Base-by-base conservation (phyloP, 2,797 vertebrate genomes). In the Linurgus olivaceus region DNA sequence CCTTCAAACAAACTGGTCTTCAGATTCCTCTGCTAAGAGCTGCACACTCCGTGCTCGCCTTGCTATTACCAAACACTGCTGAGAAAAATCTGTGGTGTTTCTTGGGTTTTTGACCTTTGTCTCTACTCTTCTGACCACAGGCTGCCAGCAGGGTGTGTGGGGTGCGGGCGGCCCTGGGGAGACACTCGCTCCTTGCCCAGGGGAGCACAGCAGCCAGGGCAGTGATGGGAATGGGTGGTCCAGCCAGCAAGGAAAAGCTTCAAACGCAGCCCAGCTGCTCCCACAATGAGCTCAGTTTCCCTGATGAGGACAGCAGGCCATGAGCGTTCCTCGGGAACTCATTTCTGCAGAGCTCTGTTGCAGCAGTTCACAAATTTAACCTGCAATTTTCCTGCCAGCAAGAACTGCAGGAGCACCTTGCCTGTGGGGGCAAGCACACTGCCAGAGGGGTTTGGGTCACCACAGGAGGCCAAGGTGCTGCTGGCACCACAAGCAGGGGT, bases 201-300 rank as follows among this genome's bases (percentile, higher is more conserved):
- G 86, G 70, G 80, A 94, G 25, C 25, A 3, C 35, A 91, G 68
- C 52, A 86, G 11, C 14, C 73, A 84, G 84, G 68, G 88, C 23
- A 17, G 73, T 40, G 89, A 86, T 83, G 83, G 86, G 90, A 93
- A 92, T 72, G 86, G 92, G 92, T 81, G 94, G 90, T 94, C 88
- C 94, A 57, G 87, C n/a, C 88, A 88, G 42, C 47, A 42, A 84
- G 70, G 58, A 78, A 81, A 80, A 90, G 57, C 75, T 91, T 86
- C 82, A 90, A 86, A 88, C 0, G 1, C 70, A 89, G 86, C 76
- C 93, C 88, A 95, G 92, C 90, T 94, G 93, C 80, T 95, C 83
- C 80, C 3, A 0, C 5, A 6, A 80, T 96, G 92, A 97, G 90
- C 93, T 96, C 90, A 94, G 92, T 85, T 81, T 84, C 86, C 90